Conservation (phyloP, 35 echinoderm and acorn worm species). For the Diadema setosum region DNA sequence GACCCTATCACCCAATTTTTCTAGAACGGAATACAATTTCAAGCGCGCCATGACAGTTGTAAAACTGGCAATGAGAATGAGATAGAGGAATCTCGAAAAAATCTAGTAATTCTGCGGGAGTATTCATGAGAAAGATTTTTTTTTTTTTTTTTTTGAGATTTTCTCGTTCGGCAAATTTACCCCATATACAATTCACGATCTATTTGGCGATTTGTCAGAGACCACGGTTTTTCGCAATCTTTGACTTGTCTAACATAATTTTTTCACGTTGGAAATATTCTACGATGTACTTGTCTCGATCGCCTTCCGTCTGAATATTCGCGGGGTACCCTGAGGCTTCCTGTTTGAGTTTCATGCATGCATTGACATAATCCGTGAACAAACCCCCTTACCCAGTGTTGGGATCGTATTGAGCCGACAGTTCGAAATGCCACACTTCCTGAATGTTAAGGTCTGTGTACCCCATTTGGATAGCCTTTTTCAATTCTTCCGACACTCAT, state of each 20-base stretch:
- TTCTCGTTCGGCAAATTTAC: slow-evolving; percentile 31
- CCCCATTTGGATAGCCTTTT: slow-evolving; percentile 45
- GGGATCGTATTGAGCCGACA: slow-evolving; percentile 6
- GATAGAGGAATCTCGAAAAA: background rate
- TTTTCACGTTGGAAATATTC: slow-evolving; percentile 48
- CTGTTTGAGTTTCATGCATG: too few relatives aligned
- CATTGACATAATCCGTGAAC: background rate
- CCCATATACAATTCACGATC: slow-evolving; percentile 52
- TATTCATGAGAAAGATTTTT: background rate
- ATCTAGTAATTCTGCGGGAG: background rate
- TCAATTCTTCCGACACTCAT: slow-evolving; percentile 44
- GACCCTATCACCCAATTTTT: background rate
- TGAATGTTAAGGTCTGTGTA: slow-evolving; percentile 9
- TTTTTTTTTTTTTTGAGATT: slow-evolving; percentile 27
- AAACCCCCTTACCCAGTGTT: background rate
- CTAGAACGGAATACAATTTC: slow-evolving; percentile 38
- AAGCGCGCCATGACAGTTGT: slow-evolving; percentile 60
- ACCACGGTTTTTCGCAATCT: slow-evolving; percentile 54
- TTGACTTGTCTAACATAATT: slow-evolving; percentile 25
- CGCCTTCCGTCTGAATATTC: slow-evolving; percentile 28
- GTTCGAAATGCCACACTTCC: slow-evolving; percentile 82
- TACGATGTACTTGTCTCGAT: slow-evolving; percentile 33
- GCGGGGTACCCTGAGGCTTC: slow-evolving; percentile 41
- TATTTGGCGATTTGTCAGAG: slow-evolving; percentile 54
- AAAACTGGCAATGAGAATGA: slow-evolving; percentile 33